Evolutionary conservation across 1,140 invertebrate species (phyloP), one percentile per base, ranked within the genome.

Genomic region (Delia radicum): DNA sequence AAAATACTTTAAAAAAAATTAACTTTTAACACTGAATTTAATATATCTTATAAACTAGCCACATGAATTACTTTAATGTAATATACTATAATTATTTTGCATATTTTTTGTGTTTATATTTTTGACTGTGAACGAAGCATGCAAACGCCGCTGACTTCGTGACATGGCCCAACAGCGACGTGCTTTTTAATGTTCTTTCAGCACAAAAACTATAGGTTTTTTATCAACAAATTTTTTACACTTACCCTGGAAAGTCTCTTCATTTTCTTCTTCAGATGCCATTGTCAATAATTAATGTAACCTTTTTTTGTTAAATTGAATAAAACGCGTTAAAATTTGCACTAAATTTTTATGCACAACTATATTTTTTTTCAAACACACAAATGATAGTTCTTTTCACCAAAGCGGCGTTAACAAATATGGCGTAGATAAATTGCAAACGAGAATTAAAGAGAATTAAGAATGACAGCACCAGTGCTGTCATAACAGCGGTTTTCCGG

Each of bases 251-350:
- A 81, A 81, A 79, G 85, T 85, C 78, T 85, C 83, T 72, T 85
- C 83, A 79, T 85, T 83, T 37, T 85, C 83, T 78, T 85, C 83
- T 29, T 85, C 83, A 27, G 83, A 85, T 79, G 83, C 83, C 83
- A 85, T 85, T 75, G 67, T 85, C 33, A 78, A 78, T 74, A 72
- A 79, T 80, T 67, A 18, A 21, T 21, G 18, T 55, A 55, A 24
- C 5, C 24, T 15, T 55, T 55, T 21, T 69, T 79, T 78, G 74
- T 76, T 74, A 82, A 77, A 80, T 82, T 79, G n/a, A 18, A 8
- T 6, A 55, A 55, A 55, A 55, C 48, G 24, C 48, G 48, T 55
- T 55, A 18, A 55, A 55, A 21, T 55, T 55, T 55, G 48, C 48
- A 55, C 48, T 18, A n/a, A 24, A 55, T 55, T 55, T 55, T 55